Evolutionary conservation across 2,797 vertebrate genomes (phyloP), one percentile per base, ranked within the genome.

Genomic region (Falco berigora): DNA sequence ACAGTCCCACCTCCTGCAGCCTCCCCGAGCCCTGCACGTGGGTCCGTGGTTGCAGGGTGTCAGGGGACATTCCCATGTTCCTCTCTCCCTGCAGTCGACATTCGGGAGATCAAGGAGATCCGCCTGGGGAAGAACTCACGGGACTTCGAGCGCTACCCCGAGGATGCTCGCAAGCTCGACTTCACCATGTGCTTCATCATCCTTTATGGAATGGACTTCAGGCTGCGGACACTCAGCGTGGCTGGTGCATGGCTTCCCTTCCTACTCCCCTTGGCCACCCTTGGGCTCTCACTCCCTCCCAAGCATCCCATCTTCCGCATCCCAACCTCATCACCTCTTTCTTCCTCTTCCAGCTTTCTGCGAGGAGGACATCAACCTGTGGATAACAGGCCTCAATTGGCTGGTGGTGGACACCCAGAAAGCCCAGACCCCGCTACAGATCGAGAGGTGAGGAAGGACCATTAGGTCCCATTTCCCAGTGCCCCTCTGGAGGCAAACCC

Each of bases 51-150:
- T 20, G 63, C 63, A 40, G 36, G 36, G 9, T 18, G 9, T 7
- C 55, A 30, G 23, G 13, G 47, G 8, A 69, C 47, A 14, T 8
- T 52, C 56, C 46, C 19, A 0, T 9, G 15, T 49, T 50, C 66
- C 46, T 83, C 32, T 94, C 20, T 73, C 38, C 63, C 38, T 1
- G 0, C 89, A 99, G 98, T 99, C 40, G 98, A 99, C 96, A 98
- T 99, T n/a, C 98, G 98, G 91, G 98, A 99, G 97, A 99, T 99
- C 95, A 98, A 98, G 95, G 98, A 99, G 98, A 98, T 99, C 96
- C 98, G 98, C 25, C 96, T 98, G 85, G 98, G 98, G 62, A 99
- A 98, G 97, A 98, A 98, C 87, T 99, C 98, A 10, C 97, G 98
- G 62, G 98, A 99, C 94, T 99, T 99, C 27, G 98, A 99, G 96